Percentiles rank a stretch among this genome's conserved stretches.
Evolutionary conservation across 2,113 vertebrate genomes (phyloP).

Genomic region (Gulo gulo): DNA sequence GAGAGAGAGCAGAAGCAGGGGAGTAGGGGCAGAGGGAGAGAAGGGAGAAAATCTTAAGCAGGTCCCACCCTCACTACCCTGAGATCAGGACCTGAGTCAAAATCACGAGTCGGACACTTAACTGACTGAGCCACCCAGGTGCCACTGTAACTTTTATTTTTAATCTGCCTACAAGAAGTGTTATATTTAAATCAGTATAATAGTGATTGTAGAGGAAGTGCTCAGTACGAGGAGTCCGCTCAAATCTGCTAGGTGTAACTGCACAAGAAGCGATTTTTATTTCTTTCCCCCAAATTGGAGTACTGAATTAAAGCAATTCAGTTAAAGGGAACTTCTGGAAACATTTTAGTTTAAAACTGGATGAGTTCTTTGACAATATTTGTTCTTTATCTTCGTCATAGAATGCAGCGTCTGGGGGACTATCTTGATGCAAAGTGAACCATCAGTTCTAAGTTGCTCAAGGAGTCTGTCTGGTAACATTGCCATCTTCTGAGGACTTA

Average conservation of each 20-base stretch:
- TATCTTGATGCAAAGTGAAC: not conserved
- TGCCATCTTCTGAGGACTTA: not conserved
- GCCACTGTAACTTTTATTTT: not conserved
- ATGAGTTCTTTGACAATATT: constrained; percentile 1
- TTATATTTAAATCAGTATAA: not conserved
- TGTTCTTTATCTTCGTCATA: not conserved
- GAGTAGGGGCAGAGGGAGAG: not conserved
- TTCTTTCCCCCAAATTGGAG: not conserved
- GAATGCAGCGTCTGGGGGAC: not conserved
- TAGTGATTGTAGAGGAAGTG: not conserved
- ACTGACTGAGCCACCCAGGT: not conserved
- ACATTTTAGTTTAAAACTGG: constrained; percentile 17
- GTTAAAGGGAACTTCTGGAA: not conserved
- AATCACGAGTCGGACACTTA: not conserved
- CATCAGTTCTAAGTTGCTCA: not conserved
- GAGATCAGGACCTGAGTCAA: not conserved
- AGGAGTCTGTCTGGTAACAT: not conserved
- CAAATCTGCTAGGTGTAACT: not conserved
- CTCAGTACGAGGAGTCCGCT: not conserved
- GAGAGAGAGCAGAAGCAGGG: not conserved
- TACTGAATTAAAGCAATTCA: not conserved
- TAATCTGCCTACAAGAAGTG: not conserved
- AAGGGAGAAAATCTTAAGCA: not conserved
- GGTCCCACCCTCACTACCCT: not conserved
- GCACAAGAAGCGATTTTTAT: not conserved